Evolutionary conservation across 2,797 vertebrate genomes (phyloP), one percentile per base, ranked within the genome.

Genomic region (Oophaga sylvatica): DNA sequence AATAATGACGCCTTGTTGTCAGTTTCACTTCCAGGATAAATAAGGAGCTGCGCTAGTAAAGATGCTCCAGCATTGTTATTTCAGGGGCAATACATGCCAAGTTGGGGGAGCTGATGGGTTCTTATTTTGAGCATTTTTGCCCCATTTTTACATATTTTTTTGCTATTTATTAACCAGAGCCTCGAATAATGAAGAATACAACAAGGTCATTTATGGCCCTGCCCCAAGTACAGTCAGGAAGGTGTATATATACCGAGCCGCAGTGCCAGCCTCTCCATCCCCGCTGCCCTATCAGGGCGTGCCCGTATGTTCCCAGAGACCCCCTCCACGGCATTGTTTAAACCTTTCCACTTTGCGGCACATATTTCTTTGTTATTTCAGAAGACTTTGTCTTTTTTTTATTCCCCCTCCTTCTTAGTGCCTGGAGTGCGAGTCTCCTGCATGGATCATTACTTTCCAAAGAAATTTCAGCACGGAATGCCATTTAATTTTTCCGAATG

Each of bases 381-480:
- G 93, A 96, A 94, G 91, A 96, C 95, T 94, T 93, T 93, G 93
- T 92, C 92, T 93, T 94, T 94, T 45, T 48, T 26, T 22, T 57
- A 8, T 71, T 19, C 78, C 79, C 85, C 70, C 94, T 94, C 93
- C 96, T 93, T 94, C 95, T 94, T 94, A 97, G 95, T 95, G 96
- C 97, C 96, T 97, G 96, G 96, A 99, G 97, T 97, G 83, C 22
- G 97, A 97, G 96, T 96, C 96, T 97, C 95, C 96, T 97, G 96
- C 97, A 97, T 96, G 97, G 97, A 97, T 98, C 98, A 99, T 99
- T 99, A 99, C 96, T 97, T 97, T 98, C 97, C 97, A 99, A 99
- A 99, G 97, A 98, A 98, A 99, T 99, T 97, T 98, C 97, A 98
- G 97, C 95, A 88, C 94, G 94, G 96, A 96, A 97, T 97, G 97